phyloP scores from a whole-genome alignment of 2,797 vertebrate species.

The Caiman crocodilus region DNA sequence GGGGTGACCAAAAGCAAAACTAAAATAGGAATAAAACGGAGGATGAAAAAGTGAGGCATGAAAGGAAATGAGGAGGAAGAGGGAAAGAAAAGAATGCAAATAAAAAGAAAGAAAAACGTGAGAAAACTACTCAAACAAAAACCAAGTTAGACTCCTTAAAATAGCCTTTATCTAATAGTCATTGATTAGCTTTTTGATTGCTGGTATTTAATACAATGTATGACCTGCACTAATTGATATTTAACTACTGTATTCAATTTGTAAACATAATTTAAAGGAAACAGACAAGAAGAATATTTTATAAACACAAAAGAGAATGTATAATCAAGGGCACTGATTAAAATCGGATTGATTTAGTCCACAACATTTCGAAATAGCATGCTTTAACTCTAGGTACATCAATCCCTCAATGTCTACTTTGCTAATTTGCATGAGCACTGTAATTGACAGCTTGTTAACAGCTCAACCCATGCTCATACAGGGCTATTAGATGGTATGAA shows the following conservation, averaged over 20 bases:
- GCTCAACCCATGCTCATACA: constrained; percentile 53
- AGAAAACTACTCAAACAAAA: constrained; percentile 50
- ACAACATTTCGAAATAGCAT: constrained; percentile 61
- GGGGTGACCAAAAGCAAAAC: constrained; percentile 19
- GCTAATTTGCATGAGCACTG: constrained; percentile 75
- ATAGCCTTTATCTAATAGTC: constrained; percentile 56
- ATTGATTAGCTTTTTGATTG: constrained; percentile 54
- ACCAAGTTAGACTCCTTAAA: constrained; percentile 42
- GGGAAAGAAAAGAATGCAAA: not conserved
- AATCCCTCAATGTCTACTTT: constrained; percentile 73
- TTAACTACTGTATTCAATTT: constrained; percentile 69
- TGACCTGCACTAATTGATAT: constrained; percentile 72
- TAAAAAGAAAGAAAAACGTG: not conserved
- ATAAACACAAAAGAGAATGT: not conserved
- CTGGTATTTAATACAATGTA: constrained; percentile 69
- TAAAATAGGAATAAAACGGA: constrained; percentile 27
- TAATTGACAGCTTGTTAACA: constrained; percentile 84
- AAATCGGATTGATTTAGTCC: constrained; percentile 64
- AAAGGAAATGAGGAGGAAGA: constrained; percentile 35
- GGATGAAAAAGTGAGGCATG: constrained; percentile 43
- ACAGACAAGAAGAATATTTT: constrained; percentile 42
- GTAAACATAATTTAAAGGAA: constrained; percentile 60
- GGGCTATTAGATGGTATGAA: constrained; percentile 11
- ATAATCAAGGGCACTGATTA: constrained; percentile 62
- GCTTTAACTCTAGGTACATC: constrained; percentile 70